These are phyloP conservation scores for Pyrocephalus nanus DNA, from an alignment of 2,797 vertebrate species.

Conservation along the genomic window DNA sequence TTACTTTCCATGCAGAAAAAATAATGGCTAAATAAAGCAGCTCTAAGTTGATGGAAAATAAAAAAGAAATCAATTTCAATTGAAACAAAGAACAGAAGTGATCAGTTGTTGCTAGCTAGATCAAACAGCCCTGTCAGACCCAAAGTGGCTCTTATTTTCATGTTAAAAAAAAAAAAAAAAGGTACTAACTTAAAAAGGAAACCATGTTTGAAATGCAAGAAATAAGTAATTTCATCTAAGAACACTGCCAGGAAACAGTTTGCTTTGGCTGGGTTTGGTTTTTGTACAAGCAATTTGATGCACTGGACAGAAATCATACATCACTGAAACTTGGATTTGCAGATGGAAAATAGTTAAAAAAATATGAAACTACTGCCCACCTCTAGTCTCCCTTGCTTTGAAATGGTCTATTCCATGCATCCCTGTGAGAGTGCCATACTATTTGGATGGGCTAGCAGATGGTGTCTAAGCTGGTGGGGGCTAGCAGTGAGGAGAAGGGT, in stretches of 20 bases:
- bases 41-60: background rate
- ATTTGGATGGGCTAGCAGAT: fast-evolving
- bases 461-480: background rate
- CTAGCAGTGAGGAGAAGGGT: background rate
- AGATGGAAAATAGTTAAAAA: background rate
- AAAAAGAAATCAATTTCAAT: background rate
- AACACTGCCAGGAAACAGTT: background rate
- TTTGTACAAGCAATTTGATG: background rate
- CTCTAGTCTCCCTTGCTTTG: background rate
- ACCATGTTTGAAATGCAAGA: background rate
- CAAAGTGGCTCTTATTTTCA: background rate
- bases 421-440: background rate
- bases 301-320: fast-evolving
- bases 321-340: background rate
- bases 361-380: background rate
- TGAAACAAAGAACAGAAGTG: background rate
- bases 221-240: background rate
- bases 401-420: fast-evolving
- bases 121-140: background rate
- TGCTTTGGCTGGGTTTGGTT: background rate
- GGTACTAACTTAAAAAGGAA: background rate
- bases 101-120: background rate
- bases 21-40: background rate
- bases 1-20: background rate
- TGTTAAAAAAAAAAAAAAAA: background rate